Percentiles rank a stretch among this genome's conserved stretches.
phyloP scores from a whole-genome alignment of 2,888 invertebrate genomes.

The Cheilosia urbana region DNA sequence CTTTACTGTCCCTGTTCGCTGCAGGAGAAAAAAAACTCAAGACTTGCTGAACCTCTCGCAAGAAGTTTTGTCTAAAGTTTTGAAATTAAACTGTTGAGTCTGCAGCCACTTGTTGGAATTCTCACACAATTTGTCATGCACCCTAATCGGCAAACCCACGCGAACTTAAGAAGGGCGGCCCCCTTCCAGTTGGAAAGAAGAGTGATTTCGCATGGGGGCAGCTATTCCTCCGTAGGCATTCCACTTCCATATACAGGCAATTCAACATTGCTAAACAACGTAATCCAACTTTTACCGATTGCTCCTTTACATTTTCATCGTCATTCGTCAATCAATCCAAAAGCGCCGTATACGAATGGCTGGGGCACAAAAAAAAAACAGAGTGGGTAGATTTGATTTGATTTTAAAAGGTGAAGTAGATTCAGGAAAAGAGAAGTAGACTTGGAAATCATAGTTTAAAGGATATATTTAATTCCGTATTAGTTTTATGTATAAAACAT shows the following conservation, averaged over 20 bases:
- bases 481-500: no score
- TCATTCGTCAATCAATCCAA: slow-evolving; percentile 66
- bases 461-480: no score
- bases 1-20: slow-evolving; percentile 52
- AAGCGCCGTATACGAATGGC: background rate
- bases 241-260: slow-evolving; percentile 18
- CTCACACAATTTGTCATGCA: slow-evolving; percentile 59
- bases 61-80: slow-evolving; percentile 55
- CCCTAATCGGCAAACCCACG: background rate
- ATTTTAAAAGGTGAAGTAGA: no score
- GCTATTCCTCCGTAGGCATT: slow-evolving; percentile 18
- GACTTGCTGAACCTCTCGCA: slow-evolving; percentile 32
- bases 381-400: no score
- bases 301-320: slow-evolving; percentile 60
- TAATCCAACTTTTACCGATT: slow-evolving; percentile 56
- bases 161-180: slow-evolving; percentile 5
- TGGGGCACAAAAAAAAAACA: no score
- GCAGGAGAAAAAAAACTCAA: slow-evolving; percentile 41
- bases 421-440: no score
- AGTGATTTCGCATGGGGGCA: background rate
- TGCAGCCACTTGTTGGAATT: slow-evolving; percentile 63
- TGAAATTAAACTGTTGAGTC: slow-evolving; percentile 71
- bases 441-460: no score
- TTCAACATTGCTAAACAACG: slow-evolving; percentile 57
- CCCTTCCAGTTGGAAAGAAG: slow-evolving; percentile 29